phyloP scores from a whole-genome alignment of 1,140 invertebrate species.

The Drosophila sproati region DNA sequence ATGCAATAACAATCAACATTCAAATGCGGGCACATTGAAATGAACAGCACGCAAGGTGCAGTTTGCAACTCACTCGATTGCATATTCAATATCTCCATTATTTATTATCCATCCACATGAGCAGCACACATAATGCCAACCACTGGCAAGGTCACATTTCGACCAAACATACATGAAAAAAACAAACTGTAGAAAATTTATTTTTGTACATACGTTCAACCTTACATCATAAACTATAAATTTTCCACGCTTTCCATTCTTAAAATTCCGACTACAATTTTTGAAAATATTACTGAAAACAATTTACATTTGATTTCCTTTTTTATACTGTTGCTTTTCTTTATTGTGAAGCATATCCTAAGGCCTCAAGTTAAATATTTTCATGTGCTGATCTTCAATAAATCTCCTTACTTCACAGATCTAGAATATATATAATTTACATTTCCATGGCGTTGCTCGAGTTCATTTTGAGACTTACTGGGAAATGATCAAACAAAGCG shows the following conservation, averaged over 20 bases:
- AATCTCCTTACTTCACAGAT: no score
- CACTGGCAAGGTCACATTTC: constrained; percentile 22
- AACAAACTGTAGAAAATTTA: constrained; percentile 5
- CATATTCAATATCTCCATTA: not conserved
- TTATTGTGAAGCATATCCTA: no score
- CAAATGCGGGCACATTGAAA: constrained; percentile 46
- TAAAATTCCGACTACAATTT: not conserved
- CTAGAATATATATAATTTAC: no score
- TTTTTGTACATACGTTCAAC: not conserved
- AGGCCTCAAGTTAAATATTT: no score
- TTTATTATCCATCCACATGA: constrained; percentile 6
- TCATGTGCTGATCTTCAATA: no score
- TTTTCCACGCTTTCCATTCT: no score
- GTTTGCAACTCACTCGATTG: not conserved
- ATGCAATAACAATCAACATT: constrained; percentile 40
- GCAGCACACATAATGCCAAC: not conserved
- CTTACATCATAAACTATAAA: not conserved
- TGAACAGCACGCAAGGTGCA: constrained; percentile 43
- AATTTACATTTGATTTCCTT: not conserved
- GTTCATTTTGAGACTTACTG: no score
- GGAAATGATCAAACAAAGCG: no score
- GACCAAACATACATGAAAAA: constrained; percentile 2
- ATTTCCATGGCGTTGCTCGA: no score
- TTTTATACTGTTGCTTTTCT: not conserved
- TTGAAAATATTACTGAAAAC: not conserved